Percentiles rank a stretch among this genome's conserved stretches.
phyloP scores from a whole-genome alignment of 35 echinoderm and acorn worm species.

The Apostichopus japonicus region DNA sequence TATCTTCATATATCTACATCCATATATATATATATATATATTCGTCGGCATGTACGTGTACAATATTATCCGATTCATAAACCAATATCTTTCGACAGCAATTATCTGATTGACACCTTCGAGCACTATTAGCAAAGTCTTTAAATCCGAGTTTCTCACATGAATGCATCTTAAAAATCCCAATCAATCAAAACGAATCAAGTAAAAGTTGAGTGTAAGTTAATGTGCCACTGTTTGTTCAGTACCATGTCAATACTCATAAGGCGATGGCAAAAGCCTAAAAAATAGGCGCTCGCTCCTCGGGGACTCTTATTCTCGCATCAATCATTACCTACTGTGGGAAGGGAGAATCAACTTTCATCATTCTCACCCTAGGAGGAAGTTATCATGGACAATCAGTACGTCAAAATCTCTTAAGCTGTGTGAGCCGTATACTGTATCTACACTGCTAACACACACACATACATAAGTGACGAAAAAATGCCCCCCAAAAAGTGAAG shows the following conservation, averaged over 20 bases:
- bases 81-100: background rate
- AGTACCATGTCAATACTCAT: conserved; percentile 32
- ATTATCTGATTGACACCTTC: conserved; percentile 8
- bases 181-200: conserved; percentile 40
- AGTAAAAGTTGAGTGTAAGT: background rate
- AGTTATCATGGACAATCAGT: background rate
- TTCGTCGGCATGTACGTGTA: too few relatives aligned
- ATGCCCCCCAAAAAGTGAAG: too few relatives aligned
- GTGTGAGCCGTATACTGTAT: too few relatives aligned
- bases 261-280: conserved; percentile 16
- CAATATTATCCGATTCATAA: too few relatives aligned
- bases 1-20: too few relatives aligned
- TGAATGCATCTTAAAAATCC: conserved; percentile 31
- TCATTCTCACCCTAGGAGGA: background rate
- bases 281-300: background rate
- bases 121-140: background rate
- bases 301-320: conserved; percentile 4
- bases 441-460: too few relatives aligned
- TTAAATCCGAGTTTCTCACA: conserved; percentile 28
- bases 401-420: background rate
- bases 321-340: conserved; percentile 16
- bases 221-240: conserved; percentile 33
- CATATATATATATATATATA: too few relatives aligned
- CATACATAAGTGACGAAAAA: too few relatives aligned
- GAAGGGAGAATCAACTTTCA: conserved; percentile 9